Conservation (phyloP, 2,797 vertebrate genomes). For the Eremophila alpestris region DNA sequence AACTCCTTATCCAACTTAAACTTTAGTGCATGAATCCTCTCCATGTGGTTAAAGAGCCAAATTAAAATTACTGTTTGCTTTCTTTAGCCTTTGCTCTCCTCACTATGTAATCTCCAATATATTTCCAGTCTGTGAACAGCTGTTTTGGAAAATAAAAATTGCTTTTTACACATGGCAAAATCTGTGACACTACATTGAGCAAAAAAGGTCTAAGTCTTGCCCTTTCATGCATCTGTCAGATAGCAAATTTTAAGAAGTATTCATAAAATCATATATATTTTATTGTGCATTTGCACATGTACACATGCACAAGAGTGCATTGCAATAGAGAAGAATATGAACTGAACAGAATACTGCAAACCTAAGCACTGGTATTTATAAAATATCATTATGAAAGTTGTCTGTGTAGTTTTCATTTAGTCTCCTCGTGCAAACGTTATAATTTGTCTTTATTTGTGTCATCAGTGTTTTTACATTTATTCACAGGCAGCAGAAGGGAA, state of each 20-base stretch:
- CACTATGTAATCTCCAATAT: not conserved
- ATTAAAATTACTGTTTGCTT: conserved; percentile 24
- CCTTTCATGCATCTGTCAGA: conserved; percentile 14
- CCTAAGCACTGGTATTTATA: not conserved
- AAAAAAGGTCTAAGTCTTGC: not conserved
- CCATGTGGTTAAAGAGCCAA: not conserved
- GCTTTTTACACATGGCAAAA: conserved; percentile 35
- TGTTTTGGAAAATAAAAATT: conserved; percentile 55
- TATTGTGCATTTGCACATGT: not conserved
- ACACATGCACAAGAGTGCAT: not conserved
- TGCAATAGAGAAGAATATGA: not conserved
- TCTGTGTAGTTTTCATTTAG: not conserved
- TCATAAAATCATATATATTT: not conserved
- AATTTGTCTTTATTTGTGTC: not conserved
- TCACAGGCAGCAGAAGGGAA: not conserved
- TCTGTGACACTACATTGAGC: conserved; percentile 1
- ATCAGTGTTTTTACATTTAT: not conserved
- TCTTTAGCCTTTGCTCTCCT: conserved; percentile 46
- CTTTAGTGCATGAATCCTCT: not conserved
- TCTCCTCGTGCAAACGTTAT: not conserved
- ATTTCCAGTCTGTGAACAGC: conserved; percentile 34
- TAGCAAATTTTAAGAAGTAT: not conserved
- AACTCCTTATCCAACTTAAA: not conserved
- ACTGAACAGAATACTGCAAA: not conserved
- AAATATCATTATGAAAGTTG: not conserved